phyloP scores from a whole-genome alignment of 2,888 invertebrate genomes.

The Cephus nigrinus region DNA sequence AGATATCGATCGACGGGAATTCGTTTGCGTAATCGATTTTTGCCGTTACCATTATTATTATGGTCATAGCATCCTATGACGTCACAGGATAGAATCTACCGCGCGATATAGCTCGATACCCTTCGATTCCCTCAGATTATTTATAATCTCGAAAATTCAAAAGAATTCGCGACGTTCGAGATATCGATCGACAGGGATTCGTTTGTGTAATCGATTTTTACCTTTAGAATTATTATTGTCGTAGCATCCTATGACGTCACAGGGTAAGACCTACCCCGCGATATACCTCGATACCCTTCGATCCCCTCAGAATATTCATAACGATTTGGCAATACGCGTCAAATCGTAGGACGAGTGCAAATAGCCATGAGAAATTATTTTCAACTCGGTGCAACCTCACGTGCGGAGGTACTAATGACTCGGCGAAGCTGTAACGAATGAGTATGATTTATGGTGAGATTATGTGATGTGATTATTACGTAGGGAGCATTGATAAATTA shows the following conservation, averaged over 20 bases:
- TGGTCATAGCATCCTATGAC: background rate
- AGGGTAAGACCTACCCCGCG: too few species aligned
- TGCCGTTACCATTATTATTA: background rate
- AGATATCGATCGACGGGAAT: background rate
- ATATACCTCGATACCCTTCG: background rate
- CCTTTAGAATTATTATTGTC: background rate
- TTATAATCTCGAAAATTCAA: background rate
- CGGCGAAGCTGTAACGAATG: slow-evolving; percentile 37
- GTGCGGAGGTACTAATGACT: slow-evolving; percentile 50
- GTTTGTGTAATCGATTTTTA: background rate
- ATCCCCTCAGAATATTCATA: background rate
- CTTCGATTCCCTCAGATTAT: background rate
- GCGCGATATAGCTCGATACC: fast-evolving
- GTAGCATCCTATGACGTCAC: too few species aligned
- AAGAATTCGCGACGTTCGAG: too few species aligned
- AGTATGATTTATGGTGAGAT: slow-evolving; percentile 55
- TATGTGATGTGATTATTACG: slow-evolving; percentile 59
- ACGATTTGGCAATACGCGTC: background rate
- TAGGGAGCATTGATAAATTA: slow-evolving; percentile 56
- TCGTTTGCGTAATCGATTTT: background rate
- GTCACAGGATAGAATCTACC: too few species aligned
- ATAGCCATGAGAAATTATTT: slow-evolving; percentile 46
- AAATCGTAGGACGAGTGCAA: background rate
- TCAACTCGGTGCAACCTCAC: slow-evolving; percentile 41
- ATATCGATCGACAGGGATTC: background rate